Evolutionary conservation across 1,140 invertebrate genomes (phyloP).

Genomic region (Cryptotermes secundus): DNA sequence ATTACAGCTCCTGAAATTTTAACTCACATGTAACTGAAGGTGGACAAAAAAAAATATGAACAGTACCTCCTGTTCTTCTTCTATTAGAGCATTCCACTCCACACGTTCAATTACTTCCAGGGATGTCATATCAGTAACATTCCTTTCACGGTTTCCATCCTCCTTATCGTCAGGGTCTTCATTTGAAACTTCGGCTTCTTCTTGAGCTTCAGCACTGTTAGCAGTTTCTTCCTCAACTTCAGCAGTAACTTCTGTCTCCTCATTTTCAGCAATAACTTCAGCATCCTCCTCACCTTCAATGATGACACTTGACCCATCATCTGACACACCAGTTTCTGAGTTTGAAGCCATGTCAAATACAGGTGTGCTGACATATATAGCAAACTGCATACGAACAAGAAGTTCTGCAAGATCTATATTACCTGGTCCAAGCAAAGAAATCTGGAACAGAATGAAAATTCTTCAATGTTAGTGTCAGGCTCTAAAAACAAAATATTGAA

Average conservation of each 20-base stretch:
- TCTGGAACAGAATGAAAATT: not conserved
- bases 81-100: not conserved
- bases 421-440: conserved; percentile 23
- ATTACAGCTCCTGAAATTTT: too few species aligned
- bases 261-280: not conserved
- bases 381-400: conserved; percentile 24
- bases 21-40: too few species aligned
- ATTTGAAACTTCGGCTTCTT: not conserved
- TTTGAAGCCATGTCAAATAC: not conserved
- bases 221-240: not conserved
- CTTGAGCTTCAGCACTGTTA: not conserved
- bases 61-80: not conserved
- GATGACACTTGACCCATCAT: not conserved
- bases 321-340: not conserved
- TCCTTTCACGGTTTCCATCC: not conserved
- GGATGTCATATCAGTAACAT: not conserved
- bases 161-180: not conserved
- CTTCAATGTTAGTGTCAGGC: too few species aligned
- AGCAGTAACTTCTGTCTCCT: not conserved
- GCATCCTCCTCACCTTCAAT: not conserved
- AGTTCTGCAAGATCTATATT: conserved; percentile 21
- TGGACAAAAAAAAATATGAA: too few species aligned
- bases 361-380: not conserved
- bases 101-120: not conserved
- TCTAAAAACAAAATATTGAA: too few species aligned